phyloP scores from a whole-genome alignment of 2,113 vertebrate species.

The Dromiciops gliroides region DNA sequence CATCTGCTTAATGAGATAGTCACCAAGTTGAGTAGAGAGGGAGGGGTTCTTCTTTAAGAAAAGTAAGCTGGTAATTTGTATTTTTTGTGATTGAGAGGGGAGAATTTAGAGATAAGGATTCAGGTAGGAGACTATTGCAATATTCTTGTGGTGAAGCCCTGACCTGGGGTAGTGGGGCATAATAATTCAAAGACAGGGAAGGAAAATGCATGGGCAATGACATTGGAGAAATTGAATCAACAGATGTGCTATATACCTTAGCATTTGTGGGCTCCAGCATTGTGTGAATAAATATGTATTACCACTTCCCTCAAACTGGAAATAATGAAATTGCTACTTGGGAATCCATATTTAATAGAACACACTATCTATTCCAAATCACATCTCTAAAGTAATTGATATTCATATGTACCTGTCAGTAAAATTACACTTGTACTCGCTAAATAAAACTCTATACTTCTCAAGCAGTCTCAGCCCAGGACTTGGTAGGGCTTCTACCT shows the following conservation, averaged over 20 bases:
- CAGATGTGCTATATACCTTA: neutral
- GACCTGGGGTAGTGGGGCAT: neutral
- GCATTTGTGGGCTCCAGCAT: conserved; percentile 10
- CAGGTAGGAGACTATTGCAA: neutral
- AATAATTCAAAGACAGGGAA: neutral
- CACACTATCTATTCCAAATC: conserved; percentile 7
- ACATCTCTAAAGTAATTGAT: conserved; percentile 64
- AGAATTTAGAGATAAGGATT: neutral
- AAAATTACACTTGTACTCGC: conserved; percentile 66
- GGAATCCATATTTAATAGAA: conserved; percentile 65
- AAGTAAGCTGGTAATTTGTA: neutral
- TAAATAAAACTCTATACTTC: conserved; percentile 67
- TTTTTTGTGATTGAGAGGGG: neutral
- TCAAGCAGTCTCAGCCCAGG: conserved; percentile 50
- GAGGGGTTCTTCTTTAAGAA: neutral
- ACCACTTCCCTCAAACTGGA: conserved; percentile 19
- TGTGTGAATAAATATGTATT: neutral
- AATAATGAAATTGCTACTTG: conserved; percentile 56
- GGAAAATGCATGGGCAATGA: neutral
- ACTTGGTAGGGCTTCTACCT: conserved; percentile 38
- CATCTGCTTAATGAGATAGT: neutral
- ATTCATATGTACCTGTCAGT: conserved; percentile 15
- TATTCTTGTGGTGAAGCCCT: neutral
- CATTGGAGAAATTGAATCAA: neutral
- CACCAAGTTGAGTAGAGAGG: neutral